Base-by-base conservation (phyloP, 2,888 invertebrate genomes). In the Lacanobia oleracea region DNA sequence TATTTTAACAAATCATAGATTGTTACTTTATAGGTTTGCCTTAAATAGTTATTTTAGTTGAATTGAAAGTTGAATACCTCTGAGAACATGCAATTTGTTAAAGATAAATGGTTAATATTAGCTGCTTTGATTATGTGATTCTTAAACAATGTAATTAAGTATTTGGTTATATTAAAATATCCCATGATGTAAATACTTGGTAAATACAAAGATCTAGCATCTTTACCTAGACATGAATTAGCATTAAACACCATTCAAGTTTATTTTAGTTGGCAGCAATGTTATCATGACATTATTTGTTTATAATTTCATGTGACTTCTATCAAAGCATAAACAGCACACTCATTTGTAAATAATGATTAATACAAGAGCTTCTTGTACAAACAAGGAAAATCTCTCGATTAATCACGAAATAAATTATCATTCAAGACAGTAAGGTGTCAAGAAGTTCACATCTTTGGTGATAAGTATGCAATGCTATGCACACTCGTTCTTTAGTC, bases 401-500 rank as follows among this genome's bases (percentile, higher is more conserved):
- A 37, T 67, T 45, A 48, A 70, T 51, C 14, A 61, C 23, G 40
- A 79, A 64, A 50, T 43, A 45, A 53, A 63, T 59, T 69, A 69
- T 62, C 69, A 33, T 48, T 50, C 37, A 37, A 40, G 10, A 40
- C 1, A 33, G 53, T 50, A 61, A 9, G 14, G 33, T 76, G 75
- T 79, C 75, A 81, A 67, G 48, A 70, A 75, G 75, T 77, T 81
- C 68, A 69, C 65, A 57, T 75, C 57, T 54, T 40, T 4, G 9
- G 12, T 40, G 76, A 66, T 77, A 77, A 56, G 33, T 68, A 18
- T 57, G 45, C 45, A 71, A 27, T 62, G 21, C 23, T 40, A 33
- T 43, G 51, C 18, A 12, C 54, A 67, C n/a, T 21, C 6, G 1
- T 18, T 62, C 0, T 54, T 6, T 0, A 37, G 2, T 12, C 8